These are phyloP conservation scores for Anaspis maculata DNA, from an alignment of 2,888 invertebrate genomes.

Conservation along the genomic window DNA sequence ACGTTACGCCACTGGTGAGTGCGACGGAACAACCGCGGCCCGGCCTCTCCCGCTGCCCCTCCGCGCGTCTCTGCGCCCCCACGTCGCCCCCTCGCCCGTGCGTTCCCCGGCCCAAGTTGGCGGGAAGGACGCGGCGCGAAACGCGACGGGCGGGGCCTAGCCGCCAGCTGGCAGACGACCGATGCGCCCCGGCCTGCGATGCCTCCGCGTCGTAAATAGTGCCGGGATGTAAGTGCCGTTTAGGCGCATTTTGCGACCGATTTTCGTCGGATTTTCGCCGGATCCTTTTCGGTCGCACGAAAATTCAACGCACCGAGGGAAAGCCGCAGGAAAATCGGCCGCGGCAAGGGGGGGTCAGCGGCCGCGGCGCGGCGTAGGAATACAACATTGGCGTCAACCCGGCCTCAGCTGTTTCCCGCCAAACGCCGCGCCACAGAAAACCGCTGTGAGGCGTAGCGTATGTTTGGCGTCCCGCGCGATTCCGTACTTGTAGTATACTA, in stretches of 20 bases:
- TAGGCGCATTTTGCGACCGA: background rate
- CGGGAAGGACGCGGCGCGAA: conserved; percentile 33
- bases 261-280: background rate
- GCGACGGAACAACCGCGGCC: too few relatives aligned
- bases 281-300: too few relatives aligned
- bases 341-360: too few relatives aligned
- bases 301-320: too few relatives aligned
- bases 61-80: too few relatives aligned
- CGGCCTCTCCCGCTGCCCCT: too few relatives aligned
- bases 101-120: too few relatives aligned
- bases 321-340: background rate
- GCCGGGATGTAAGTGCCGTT: conserved; percentile 23
- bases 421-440: conserved; percentile 58
- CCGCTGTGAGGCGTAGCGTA: conserved; percentile 50
- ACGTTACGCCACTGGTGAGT: too few relatives aligned
- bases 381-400: conserved; percentile 42
- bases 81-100: too few relatives aligned
- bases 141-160: conserved; percentile 45
- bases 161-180: conserved; percentile 52
- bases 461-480: conserved; percentile 41
- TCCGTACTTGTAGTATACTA: conserved; percentile 27
- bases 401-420: conserved; percentile 65
- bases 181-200: conserved; percentile 36
- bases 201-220: conserved; percentile 42
- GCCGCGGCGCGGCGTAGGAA: conserved; percentile 36